Conservation (phyloP, 2,113 vertebrate species). For the Apus apus region DNA sequence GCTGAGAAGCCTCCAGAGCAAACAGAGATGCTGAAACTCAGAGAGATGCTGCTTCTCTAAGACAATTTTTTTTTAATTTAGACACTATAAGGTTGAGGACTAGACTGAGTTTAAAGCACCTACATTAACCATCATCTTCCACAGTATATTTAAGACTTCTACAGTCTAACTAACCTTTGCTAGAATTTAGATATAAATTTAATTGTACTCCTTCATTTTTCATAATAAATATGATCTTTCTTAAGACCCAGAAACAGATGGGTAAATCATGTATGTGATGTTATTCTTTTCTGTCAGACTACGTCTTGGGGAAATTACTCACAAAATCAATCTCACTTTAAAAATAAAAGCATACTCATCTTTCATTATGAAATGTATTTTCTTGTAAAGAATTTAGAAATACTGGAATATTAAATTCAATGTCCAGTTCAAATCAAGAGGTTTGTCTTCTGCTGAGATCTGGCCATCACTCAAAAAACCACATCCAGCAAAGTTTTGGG, state of each 20-base stretch:
- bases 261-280: background rate
- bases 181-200: background rate
- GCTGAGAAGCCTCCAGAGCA: background rate
- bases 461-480: background rate
- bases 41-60: background rate
- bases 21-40: background rate
- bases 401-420: background rate
- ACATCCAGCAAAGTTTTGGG: background rate
- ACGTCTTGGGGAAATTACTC: background rate
- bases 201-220: background rate
- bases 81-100: background rate
- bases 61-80: background rate
- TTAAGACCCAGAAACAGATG: background rate
- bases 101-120: background rate
- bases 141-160: background rate
- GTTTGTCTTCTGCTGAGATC: background rate
- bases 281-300: background rate
- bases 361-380: background rate
- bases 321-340: background rate
- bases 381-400: background rate
- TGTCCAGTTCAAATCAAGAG: background rate
- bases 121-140: background rate
- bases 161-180: accelerated
- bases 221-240: background rate
- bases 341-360: background rate